Base-by-base conservation (phyloP, 2,888 invertebrate genomes). In the Bhutanitis thaidina region DNA sequence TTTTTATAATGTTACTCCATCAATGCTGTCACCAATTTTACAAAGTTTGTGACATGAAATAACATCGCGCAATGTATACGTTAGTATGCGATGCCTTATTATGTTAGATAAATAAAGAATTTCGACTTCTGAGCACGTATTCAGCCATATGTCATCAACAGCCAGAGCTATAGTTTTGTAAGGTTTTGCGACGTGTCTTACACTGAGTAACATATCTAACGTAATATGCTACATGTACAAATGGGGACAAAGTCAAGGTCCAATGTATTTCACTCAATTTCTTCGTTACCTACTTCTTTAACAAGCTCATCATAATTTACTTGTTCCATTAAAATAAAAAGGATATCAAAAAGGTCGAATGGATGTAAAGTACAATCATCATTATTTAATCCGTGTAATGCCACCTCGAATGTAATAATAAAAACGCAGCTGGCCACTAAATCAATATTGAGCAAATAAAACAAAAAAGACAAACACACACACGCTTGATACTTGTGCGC, bases 191-290 rank as follows among this genome's bases (percentile, higher is more conserved):
- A 73, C 73, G 72, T 75, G 78, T 69, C 58, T 53, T 56, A 69
- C 56, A 58, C 55, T 39, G 54, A 58, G 61, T 71, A 74, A 71
- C 70, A 61, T 56, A 46, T 56, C 59, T 79, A 73, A 76, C 71
- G 79, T 77, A 80, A 83, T 64, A 48, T 57, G 43, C 35, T 52
- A 63, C 56, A 58, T 65, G 65, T 61, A 62, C 65, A 73, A 79
- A 74, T 62, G 71, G 61, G 67, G 65, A 70, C 81, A 82, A 77
- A 77, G 83, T 81, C 82, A 82, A 82, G 82, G 82, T 76, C 65
- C 56, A 45, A 55, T 58, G 56, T 69, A 69, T 78, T 79, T 78
- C 74, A 76, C 72, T 73, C 58, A 55, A 43, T 25, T 49, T 36
- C 36, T 12, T 39, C 46, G 20, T 45, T 34, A 37, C 46, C 29